phyloP scores from a whole-genome alignment of 2,888 invertebrate species.

The Creontiades dilutus region DNA sequence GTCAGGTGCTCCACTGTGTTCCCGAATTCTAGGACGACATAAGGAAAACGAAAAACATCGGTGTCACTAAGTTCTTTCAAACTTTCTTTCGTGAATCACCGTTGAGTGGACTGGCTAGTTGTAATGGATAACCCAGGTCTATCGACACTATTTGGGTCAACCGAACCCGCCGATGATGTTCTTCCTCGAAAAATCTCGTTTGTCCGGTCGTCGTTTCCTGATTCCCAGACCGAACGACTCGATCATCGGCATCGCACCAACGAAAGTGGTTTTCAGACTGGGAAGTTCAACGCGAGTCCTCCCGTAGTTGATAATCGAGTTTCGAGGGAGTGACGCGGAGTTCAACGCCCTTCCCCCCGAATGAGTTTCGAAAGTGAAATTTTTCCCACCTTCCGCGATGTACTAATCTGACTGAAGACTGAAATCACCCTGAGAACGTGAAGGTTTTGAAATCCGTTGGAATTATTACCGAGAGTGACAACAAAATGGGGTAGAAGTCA shows the following conservation, averaged over 20 bases:
- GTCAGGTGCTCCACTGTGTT: no score
- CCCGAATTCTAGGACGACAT: no score
- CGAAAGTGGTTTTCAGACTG: background rate
- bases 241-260: background rate
- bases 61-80: no score
- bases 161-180: background rate
- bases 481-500: no score
- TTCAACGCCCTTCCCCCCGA: background rate
- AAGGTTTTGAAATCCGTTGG: background rate
- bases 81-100: no score
- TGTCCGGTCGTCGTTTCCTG: background rate
- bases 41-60: no score
- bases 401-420: background rate
- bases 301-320: background rate
- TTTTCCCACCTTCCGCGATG: background rate
- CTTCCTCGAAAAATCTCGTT: conserved; percentile 25
- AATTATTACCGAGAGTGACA: no score
- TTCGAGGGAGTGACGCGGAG: background rate
- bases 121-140: no score
- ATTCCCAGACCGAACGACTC: background rate
- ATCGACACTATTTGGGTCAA: background rate
- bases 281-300: background rate
- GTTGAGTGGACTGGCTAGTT: no score
- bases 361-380: conserved; percentile 3
- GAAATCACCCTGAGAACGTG: background rate